Evolutionary conservation across 1,140 invertebrate genomes (phyloP), one percentile per base, ranked within the genome.

Genomic region (Lepeophtheirus salmonis): DNA sequence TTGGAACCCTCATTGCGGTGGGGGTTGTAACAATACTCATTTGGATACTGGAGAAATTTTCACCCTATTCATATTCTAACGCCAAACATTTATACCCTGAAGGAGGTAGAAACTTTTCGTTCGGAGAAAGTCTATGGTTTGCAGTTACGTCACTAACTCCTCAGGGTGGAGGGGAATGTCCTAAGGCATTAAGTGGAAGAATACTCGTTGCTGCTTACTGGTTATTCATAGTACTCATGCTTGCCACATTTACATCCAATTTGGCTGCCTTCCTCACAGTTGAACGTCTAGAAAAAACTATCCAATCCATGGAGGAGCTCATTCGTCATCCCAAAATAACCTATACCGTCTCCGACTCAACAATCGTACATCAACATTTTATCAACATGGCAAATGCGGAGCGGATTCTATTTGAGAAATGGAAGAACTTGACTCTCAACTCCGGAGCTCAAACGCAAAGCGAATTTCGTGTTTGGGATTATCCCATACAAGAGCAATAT

Each of bases 221-320:
- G 88, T 73, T 92, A 0, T 92, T 91, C 70, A 86, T 90, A 2
- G 86, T 90, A 0, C 75, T 92, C 0, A 91, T 91, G 84, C 68
- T 91, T 64, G 86, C 88, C 0, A 91, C 92, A 0, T 97, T 97
- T 70, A 97, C 92, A 0, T 92, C 92, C 2, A 97, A 97, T 71
- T 73, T 97, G 64, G 92, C 92, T 2, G 91, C 91, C 1, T 95
- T 97, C 70, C 77, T 97, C 0, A 97, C 91, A 0, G 49, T 61
- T n/a, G 59, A 53, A 12, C 16, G 59, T 20, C 25, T 64, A 50
- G 64, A 84, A 82, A 83, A 83, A 1, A 85, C 86, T 0, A 85
- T 90, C 0, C 83, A 86, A 66, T 89, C 85, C 0, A 70, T 92
- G 66, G 86, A 90, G 66, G 87, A 89, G 67, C 70, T 92, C 54